Conservation (phyloP, 2,888 invertebrate species). For the Caenorhabditis sulstoni region DNA sequence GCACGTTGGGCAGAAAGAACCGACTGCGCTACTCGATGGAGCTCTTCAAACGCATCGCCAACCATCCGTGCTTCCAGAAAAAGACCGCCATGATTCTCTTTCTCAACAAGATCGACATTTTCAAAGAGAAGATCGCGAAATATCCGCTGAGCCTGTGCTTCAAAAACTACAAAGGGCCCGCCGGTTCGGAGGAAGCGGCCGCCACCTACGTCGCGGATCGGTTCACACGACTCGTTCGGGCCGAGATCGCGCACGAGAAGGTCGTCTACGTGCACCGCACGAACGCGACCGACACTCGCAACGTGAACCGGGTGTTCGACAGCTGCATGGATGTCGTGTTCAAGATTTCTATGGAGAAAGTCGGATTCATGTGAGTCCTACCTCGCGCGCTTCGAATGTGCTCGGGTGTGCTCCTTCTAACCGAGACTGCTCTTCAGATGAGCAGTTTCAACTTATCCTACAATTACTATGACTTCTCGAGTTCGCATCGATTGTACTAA, state of each 20-base stretch:
- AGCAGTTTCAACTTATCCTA: neutral
- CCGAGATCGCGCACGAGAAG: conserved; percentile 77
- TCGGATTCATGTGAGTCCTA: conserved; percentile 74
- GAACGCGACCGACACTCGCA: conserved; percentile 81
- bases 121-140: conserved; percentile 71
- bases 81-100: conserved; percentile 81
- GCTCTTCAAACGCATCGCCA: conserved; percentile 80
- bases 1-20: conserved; percentile 75
- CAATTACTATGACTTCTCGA: neutral
- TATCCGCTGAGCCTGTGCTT: conserved; percentile 79
- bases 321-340: conserved; percentile 79
- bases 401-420: too few species aligned
- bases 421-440: conserved; percentile 4
- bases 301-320: conserved; percentile 80
- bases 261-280: conserved; percentile 81
- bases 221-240: conserved; percentile 79
- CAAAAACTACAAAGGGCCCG: conserved; percentile 81
- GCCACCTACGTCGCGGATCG: conserved; percentile 81
- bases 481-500: too few species aligned
- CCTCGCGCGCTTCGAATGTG: neutral
- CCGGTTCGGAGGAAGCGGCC: conserved; percentile 71
- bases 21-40: conserved; percentile 77
- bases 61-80: conserved; percentile 81
- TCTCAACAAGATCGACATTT: conserved; percentile 81
- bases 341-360: conserved; percentile 78